Conservation (phyloP, 2,113 vertebrate genomes). For the Callaeas wilsoni region DNA sequence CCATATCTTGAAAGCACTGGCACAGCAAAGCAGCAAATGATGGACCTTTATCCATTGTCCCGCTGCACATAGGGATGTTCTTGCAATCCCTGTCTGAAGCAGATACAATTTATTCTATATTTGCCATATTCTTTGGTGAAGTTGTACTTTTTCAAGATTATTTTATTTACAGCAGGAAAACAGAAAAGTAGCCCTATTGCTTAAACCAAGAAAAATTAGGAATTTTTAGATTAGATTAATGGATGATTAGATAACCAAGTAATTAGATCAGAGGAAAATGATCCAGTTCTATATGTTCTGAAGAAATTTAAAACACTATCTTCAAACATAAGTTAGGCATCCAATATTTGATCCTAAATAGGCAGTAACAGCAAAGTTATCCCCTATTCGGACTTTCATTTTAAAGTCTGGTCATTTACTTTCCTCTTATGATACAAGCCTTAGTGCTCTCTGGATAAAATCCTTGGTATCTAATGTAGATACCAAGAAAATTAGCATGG, state of each 20-base stretch:
- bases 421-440: neutral
- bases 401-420: neutral
- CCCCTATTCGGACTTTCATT: neutral
- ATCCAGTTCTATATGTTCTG: neutral
- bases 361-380: neutral
- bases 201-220: neutral
- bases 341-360: neutral
- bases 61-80: neutral
- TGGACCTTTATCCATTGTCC: neutral
- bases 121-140: neutral
- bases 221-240: neutral
- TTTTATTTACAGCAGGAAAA: neutral
- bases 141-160: neutral
- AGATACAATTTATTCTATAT: neutral
- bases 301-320: neutral
- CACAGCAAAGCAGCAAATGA: neutral
- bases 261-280: neutral
- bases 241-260: neutral
- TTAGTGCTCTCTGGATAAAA: neutral
- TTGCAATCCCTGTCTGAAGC: neutral
- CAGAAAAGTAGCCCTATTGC: neutral
- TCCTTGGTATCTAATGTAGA: neutral
- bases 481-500: neutral
- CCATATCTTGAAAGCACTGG: neutral
- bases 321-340: neutral